A percentile compares a stretch with the other conserved stretches of the same genome.
Evolutionary conservation across 2,888 invertebrate genomes (phyloP).

Genomic region (Hesperia comma): DNA sequence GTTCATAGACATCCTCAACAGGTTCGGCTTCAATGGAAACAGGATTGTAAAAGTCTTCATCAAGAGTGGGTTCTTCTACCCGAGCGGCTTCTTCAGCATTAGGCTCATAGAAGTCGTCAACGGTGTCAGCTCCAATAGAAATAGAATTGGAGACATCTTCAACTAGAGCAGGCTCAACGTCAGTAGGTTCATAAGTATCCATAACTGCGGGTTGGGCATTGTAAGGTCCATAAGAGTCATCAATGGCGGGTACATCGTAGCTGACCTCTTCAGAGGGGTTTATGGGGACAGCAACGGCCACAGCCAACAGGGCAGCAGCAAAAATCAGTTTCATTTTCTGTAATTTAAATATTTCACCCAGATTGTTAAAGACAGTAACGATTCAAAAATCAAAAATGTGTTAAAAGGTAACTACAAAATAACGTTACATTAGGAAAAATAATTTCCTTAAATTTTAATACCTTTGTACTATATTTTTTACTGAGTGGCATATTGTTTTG

Average conservation of each 20-base stretch:
- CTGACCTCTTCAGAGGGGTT: not conserved
- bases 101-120: conserved; percentile 23
- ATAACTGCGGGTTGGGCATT: too few species aligned
- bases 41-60: conserved; percentile 23
- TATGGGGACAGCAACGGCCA: conserved; percentile 41
- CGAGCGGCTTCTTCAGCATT: conserved; percentile 30
- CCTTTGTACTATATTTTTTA: too few species aligned
- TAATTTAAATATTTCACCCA: too few species aligned
- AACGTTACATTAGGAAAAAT: too few species aligned
- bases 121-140: conserved; percentile 38
- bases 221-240: not conserved
- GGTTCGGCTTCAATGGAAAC: not conserved
- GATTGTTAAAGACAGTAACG: too few species aligned
- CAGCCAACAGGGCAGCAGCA: conserved; percentile 40
- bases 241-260: conserved; percentile 19
- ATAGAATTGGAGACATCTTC: conserved; percentile 28
- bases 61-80: conserved; percentile 38
- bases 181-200: too few species aligned
- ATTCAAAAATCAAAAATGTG: too few species aligned
- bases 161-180: not conserved
- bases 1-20: not conserved
- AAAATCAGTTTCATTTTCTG: conserved; percentile 43
- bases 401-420: too few species aligned
- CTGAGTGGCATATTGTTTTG: too few species aligned
- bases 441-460: too few species aligned